Conservation (phyloP, 2,888 invertebrate genomes). For the Nysson spinosus region DNA sequence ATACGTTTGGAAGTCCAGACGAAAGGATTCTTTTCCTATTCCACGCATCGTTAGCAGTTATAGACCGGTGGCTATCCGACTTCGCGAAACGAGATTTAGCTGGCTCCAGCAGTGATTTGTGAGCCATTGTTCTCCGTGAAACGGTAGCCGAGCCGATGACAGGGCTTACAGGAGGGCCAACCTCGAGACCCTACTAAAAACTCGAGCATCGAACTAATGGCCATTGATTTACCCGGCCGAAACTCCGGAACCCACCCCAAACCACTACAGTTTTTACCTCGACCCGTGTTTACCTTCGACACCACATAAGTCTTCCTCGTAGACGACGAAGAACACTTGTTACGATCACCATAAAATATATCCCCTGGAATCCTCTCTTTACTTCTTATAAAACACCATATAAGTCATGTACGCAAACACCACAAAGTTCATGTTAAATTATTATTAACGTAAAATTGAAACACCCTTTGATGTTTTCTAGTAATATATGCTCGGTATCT, state of each 20-base stretch:
- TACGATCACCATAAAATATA: neutral
- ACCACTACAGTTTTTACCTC: constrained; percentile 25
- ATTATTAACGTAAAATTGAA: no score
- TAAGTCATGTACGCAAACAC: no score
- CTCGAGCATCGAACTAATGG: constrained; percentile 68
- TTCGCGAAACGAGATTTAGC: constrained; percentile 68
- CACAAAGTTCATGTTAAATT: no score
- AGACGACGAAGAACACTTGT: constrained; percentile 20
- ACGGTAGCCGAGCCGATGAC: constrained; percentile 32
- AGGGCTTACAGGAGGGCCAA: constrained; percentile 18
- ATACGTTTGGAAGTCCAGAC: constrained; percentile 32
- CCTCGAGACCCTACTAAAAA: constrained; percentile 59
- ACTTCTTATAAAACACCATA: no score
- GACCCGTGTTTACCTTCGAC: constrained; percentile 23
- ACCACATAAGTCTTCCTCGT: constrained; percentile 22
- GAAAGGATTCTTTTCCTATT: constrained; percentile 49
- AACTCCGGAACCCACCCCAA: constrained; percentile 23
- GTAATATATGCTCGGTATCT: no score
- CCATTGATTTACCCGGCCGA: constrained; percentile 58
- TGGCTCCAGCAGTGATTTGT: constrained; percentile 68
- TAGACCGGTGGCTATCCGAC: constrained; percentile 43
- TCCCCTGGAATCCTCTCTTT: neutral
- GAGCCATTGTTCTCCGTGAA: constrained; percentile 68
- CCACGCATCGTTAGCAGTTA: constrained; percentile 61
- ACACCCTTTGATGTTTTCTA: no score